Evolutionary conservation across 30 jellyfish, hydroid and myxozoan species (phyloP).

Genomic region (Cassiopea andromeda): DNA sequence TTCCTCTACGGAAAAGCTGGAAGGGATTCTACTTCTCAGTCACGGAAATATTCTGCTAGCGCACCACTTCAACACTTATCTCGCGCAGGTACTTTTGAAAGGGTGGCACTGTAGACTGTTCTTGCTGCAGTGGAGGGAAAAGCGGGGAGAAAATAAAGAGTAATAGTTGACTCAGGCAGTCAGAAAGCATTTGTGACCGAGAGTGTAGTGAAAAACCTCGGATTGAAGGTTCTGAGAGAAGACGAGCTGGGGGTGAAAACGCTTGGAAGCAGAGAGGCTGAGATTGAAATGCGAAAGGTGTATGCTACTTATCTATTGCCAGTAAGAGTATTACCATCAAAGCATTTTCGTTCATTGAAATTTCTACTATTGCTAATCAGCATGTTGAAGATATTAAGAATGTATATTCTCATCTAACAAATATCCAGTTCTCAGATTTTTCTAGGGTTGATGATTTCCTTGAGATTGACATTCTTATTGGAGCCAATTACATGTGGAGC

Average conservation of each 20-base stretch:
- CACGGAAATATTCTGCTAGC: no score
- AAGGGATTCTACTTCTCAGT: no score
- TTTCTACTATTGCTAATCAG: constrained; percentile 46
- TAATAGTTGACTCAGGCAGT: constrained; percentile 16
- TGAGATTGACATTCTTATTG: constrained; percentile 24
- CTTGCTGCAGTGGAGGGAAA: constrained; percentile 9
- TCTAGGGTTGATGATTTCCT: constrained; percentile 18
- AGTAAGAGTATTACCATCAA: background rate
- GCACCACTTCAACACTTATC: no score
- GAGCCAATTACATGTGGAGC: constrained; percentile 9
- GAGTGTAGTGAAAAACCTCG: background rate
- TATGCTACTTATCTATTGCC: background rate
- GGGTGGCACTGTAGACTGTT: constrained; percentile 38
- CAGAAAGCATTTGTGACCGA: constrained; percentile 18
- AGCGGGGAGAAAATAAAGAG: background rate
- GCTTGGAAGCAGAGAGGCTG: background rate
- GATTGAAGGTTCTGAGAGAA: background rate
- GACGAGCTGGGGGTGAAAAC: background rate
- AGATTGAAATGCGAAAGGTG: background rate
- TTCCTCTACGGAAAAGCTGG: no score
- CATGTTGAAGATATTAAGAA: constrained; percentile 31
- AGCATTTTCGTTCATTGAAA: constrained; percentile 42
- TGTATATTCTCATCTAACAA: background rate
- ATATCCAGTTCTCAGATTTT: constrained; percentile 31
- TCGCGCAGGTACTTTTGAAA: background rate